Evolutionary conservation across 2,888 invertebrate genomes (phyloP).

Genomic region (Stenichneumon culpator): DNA sequence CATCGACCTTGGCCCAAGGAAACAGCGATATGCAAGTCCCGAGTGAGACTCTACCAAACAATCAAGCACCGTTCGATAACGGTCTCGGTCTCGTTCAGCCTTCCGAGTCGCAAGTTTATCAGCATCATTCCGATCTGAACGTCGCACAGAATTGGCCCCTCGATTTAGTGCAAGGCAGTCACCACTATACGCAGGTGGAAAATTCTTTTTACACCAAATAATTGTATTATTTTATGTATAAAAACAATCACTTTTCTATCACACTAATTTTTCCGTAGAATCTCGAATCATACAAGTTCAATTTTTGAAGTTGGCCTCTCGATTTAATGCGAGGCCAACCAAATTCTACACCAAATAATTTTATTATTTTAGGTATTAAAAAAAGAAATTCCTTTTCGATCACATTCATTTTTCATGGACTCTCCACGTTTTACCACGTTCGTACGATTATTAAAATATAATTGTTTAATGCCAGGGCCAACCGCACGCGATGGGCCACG

Average conservation of each 20-base stretch:
- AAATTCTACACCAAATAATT: too few relatives aligned
- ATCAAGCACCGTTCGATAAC: slow-evolving; percentile 75
- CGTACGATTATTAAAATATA: slow-evolving; percentile 16
- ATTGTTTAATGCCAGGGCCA: slow-evolving; percentile 71
- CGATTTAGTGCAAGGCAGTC: slow-evolving; percentile 81
- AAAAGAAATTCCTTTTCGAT: too few relatives aligned
- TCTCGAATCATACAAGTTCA: too few relatives aligned
- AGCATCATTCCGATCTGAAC: slow-evolving; percentile 78
- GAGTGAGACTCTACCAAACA: slow-evolving; percentile 62
- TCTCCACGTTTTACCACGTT: not conserved
- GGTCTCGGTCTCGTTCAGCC: slow-evolving; percentile 74
- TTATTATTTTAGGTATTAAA: too few relatives aligned
- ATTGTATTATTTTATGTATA: not conserved
- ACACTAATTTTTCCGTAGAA: too few relatives aligned
- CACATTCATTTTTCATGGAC: not conserved
- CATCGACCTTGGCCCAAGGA: slow-evolving; percentile 63
- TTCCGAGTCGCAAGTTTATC: slow-evolving; percentile 77
- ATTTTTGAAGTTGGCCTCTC: too few relatives aligned
- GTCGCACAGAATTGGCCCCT: slow-evolving; percentile 82
- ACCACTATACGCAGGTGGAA: slow-evolving; percentile 80
- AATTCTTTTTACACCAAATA: not conserved
- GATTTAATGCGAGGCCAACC: too few relatives aligned
- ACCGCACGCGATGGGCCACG: slow-evolving; percentile 69
- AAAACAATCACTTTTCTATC: too few relatives aligned
- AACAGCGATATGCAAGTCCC: slow-evolving; percentile 43